Base-by-base conservation (phyloP, 2,888 invertebrate species). In the Dryadula phaetusa region DNA sequence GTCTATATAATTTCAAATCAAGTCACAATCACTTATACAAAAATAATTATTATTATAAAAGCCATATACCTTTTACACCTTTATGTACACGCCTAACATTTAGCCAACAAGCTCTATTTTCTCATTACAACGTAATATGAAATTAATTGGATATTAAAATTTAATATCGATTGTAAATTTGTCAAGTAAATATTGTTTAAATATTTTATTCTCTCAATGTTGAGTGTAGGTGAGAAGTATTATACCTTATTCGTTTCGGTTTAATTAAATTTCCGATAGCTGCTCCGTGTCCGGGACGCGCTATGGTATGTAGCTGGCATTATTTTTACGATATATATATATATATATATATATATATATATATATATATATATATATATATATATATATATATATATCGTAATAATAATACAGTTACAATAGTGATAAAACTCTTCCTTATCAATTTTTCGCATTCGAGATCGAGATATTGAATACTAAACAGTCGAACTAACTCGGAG, bases 181-280 rank as follows among this genome's bases (percentile, higher is more conserved):
- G 34, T 62, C 49, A 14, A 42, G 62, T 58, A 66, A 66, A 70
- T 67, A 72, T 71, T 54, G 62, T 64, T 72, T 71, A 72, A 73
- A 73, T 71, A 71, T 70, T 73, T 70, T 72, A 69, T 67, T 66
- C 66, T 70, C 71, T 72, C 75, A 74, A 72, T 74, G 71, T 70
- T 66, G 64, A 56, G 73, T 76, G 76, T 76, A 40, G 40, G 56
- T 56, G 72, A 82, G 84, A 90, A 87, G 87, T 90, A 88, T 89
- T 85, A 86, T 86, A 85, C 87, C 85, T 88, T 88, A 85, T 87
- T 86, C 89, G 86, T 88, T 87, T 80, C 82, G 82, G 82, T 90
- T 88, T 92, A 92, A 91, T 92, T 90, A 90, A 92, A 90, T 82
- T 90, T 88, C 87, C 84, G 82, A 88, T 86, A 72, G 82, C 77